Evolutionary conservation across 2,888 invertebrate genomes (phyloP), one percentile per base, ranked within the genome.

Genomic region (Temnothorax unifasciatus): DNA sequence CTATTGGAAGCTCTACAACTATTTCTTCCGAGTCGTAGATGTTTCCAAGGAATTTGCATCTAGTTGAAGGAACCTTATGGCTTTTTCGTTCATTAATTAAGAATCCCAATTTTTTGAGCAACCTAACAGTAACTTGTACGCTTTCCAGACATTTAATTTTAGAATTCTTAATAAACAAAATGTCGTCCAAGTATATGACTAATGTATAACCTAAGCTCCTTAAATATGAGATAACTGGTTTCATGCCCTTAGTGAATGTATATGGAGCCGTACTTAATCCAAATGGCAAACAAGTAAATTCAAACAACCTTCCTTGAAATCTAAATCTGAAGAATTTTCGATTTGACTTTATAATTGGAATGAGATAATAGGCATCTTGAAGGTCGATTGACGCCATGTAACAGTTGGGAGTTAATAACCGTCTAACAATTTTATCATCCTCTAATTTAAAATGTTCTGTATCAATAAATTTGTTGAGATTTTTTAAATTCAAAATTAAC

Each of bases 391-490:
- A 21, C 9, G 64, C 64, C 64, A 64, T 64, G 11, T n/a, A 44
- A 44, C 64, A 64, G 18, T 64, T 64, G 1, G 64, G 64, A 25
- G 21, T 64, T 64, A 64, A 21, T 2, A 64, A 44, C 1, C 64
- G 15, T 64, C 0, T 64, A 9, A 64, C 41, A 64, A 21, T 21
- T 9, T 71, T 71, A 1, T 54, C 38, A n/a, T 63, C 13, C 8
- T 71, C 71, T 71, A 71, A 13, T 13, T 71, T 71, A 54, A 71
- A 71, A 21, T 34, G 52, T 15, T 71, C 4, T 34, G 52, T 54
- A 15, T 29, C 15, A 21, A 71, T 25, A 0, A 54, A 38, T 11
- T n/a, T 9, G 18, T 69, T 50, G 1, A 69, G 34, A 1, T 50
- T 50, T 34, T 52, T 50, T 9, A 25, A 25, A 25, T 64, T 41